These are phyloP conservation scores for Drosophila orena DNA, from an alignment of 1,140 invertebrate species.

Conservation along the genomic window DNA sequence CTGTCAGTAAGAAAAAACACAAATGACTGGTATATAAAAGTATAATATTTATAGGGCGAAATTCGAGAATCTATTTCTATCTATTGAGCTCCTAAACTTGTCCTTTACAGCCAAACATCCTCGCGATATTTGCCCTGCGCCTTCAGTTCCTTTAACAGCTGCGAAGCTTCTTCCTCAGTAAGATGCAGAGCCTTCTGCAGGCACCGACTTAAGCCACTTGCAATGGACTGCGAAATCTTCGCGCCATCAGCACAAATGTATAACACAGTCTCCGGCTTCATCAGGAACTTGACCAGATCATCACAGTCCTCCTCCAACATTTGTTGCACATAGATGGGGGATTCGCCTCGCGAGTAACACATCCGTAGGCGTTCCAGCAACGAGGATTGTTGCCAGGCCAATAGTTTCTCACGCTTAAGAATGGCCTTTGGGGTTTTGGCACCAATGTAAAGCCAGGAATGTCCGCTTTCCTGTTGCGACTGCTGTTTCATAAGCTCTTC, in stretches of 20 bases:
- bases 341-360: conserved; percentile 87
- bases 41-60: too few species aligned
- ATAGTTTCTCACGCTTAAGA: conserved; percentile 53
- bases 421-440: conserved; percentile 88
- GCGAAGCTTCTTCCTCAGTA: conserved; percentile 79
- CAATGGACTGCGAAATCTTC: conserved; percentile 90
- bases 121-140: conserved; percentile 85
- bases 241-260: conserved; percentile 92
- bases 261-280: conserved; percentile 86
- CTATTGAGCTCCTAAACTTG: neutral
- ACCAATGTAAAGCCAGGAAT: conserved; percentile 90
- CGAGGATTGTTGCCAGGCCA: conserved; percentile 84
- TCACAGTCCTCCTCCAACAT: conserved; percentile 86
- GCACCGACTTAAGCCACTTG: conserved; percentile 86
- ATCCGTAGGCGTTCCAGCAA: conserved; percentile 87
- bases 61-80: neutral
- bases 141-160: conserved; percentile 84
- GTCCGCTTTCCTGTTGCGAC: conserved; percentile 70
- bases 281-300: conserved; percentile 87
- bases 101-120: conserved; percentile 86
- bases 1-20: too few species aligned
- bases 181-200: conserved; percentile 85
- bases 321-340: conserved; percentile 88
- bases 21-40: too few species aligned
- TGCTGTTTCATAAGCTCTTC: conserved; percentile 52